These are phyloP conservation scores for Hyperoodon ampullatus DNA, from an alignment of 2,113 vertebrate species.

Conservation along the genomic window DNA sequence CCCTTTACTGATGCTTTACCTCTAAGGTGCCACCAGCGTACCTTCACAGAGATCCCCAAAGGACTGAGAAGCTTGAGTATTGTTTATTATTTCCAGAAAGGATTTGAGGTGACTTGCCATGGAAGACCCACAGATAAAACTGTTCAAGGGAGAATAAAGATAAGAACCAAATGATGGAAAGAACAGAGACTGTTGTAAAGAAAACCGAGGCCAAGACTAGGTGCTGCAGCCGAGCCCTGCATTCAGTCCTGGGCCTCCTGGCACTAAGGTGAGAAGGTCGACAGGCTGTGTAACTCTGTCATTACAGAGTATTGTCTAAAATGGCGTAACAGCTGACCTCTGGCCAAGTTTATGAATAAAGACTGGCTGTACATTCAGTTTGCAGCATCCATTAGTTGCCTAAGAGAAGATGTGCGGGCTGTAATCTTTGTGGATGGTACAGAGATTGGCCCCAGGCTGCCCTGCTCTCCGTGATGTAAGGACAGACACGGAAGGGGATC, in stretches of 20 bases:
- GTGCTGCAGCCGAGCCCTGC: neutral
- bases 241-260: neutral
- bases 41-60: constrained; percentile 2
- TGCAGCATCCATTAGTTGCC: neutral
- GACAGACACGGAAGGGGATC: neutral
- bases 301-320: neutral
- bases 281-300: neutral
- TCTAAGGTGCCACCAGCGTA: neutral
- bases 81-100: neutral
- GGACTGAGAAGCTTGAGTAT: neutral
- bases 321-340: neutral
- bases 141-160: neutral
- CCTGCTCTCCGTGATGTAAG: neutral
- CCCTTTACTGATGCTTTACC: neutral
- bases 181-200: neutral
- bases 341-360: neutral
- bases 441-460: neutral
- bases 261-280: neutral
- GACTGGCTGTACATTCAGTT: neutral
- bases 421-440: neutral
- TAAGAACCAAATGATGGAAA: neutral
- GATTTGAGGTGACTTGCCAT: neutral
- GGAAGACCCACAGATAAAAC: neutral
- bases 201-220: neutral
- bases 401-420: neutral